Evolutionary conservation across 2,113 vertebrate species (phyloP), one percentile per base, ranked within the genome.

Genomic region (Rhegmatorhina hoffmannsi): DNA sequence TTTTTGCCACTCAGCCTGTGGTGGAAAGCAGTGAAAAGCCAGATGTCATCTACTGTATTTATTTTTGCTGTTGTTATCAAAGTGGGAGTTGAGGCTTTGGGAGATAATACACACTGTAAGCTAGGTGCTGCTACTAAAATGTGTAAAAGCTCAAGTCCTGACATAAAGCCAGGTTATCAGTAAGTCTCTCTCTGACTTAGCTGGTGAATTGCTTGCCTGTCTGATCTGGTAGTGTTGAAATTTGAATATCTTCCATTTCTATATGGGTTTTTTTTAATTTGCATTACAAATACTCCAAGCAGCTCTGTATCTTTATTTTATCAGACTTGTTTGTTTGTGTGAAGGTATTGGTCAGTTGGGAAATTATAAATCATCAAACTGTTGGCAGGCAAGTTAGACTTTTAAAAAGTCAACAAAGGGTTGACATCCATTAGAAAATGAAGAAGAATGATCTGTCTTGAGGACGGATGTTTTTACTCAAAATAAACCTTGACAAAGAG

Each of bases 381-480:
- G 31, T 50, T 96, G 80, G 79, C 89, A 93, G 77, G 64, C 24
- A 74, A 95, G 81, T 87, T 67, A 62, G 43, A 70, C 52, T 84
- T 91, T 77, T 66, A 1, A 26, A 80, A 96, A 96, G 59, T 86
- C 87, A 90, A 13, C 68, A 59, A 83, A 86, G 60, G 78, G 64
- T 84, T 70, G 75, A 91, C 23, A 3, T 67, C 36, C 38, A 70
- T 77, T 86, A 88, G 72, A 93, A 94, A 84, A 87, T 63, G 4
- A 80, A 93, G 62, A 94, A 50, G 46, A 88, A 92, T 87, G 14
- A 84, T 94, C 49, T 93, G 84, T 60, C 29, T 80, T 82, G 33
- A 21, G 47, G 70, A 91, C 73, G 72, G 89, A 88, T 91, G 89
- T 95, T 96, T 96, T 96, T 94, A 93, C 67, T 95, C 91, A 94